Conservation (phyloP, 2,888 invertebrate genomes). For the Drosophila paramelanica region DNA sequence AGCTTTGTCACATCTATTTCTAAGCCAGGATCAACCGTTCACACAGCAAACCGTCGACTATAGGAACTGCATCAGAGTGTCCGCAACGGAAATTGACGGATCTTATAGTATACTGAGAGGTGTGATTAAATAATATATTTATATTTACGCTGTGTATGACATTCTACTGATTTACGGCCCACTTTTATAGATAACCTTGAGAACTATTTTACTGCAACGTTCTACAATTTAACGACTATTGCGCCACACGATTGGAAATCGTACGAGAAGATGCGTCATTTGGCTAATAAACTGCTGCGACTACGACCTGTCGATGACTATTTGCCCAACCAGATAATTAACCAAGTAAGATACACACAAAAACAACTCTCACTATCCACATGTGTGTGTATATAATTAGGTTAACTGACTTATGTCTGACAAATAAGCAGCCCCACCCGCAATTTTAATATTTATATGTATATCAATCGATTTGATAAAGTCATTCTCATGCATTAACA, state of each 20-base stretch:
- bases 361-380: not conserved
- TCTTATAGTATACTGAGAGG: constrained; percentile 88
- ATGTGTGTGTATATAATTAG: not conserved
- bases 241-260: constrained; percentile 99
- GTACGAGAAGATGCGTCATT: constrained; percentile 97
- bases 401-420: not conserved
- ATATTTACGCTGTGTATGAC: not conserved
- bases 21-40: constrained; percentile 90
- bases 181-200: constrained; percentile 87
- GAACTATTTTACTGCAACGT: constrained; percentile 96
- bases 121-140: constrained; percentile 58
- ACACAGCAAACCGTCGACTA: constrained; percentile 86
- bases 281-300: constrained; percentile 93
- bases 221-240: constrained; percentile 98
- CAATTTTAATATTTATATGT: not conserved
- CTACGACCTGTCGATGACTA: constrained; percentile 95
- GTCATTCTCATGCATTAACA: too few species aligned
- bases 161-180: too few species aligned
- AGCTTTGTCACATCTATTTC: constrained; percentile 95
- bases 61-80: constrained; percentile 87
- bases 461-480: too few species aligned
- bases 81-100: constrained; percentile 87
- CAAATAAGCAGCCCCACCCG: not conserved
- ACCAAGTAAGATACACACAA: constrained; percentile 87
- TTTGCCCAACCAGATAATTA: constrained; percentile 97